phyloP scores from a whole-genome alignment of 1,140 invertebrate species.

The Coenobita brevimanus region DNA sequence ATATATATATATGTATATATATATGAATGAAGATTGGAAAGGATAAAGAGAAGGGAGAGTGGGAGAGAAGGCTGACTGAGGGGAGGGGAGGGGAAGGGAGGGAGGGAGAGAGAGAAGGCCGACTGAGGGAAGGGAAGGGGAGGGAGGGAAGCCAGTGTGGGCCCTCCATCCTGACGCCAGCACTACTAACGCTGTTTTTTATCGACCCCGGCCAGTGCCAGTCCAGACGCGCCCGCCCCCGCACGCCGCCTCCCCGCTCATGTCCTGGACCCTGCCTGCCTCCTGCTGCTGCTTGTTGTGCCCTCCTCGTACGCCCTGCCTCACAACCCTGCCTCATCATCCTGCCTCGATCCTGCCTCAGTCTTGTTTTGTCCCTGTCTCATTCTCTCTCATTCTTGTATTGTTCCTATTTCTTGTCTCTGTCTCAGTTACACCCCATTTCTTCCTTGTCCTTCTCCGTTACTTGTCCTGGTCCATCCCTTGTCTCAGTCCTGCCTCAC shows the following conservation, averaged over 20 bases:
- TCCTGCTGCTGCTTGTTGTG: slow-evolving; percentile 31
- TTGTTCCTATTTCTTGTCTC: too few relatives aligned
- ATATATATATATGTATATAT: too few relatives aligned
- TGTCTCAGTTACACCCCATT: too few relatives aligned
- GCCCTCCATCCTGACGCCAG: slow-evolving; percentile 54
- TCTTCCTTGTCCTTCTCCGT: too few relatives aligned
- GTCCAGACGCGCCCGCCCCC: slow-evolving; percentile 59
- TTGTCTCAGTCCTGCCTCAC: too few relatives aligned
- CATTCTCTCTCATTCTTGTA: too few relatives aligned
- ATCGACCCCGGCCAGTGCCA: slow-evolving; percentile 64
- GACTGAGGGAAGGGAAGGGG: not conserved
- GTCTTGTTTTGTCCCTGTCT: too few relatives aligned
- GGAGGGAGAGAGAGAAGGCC: slow-evolving; percentile 4
- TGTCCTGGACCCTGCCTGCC: slow-evolving; percentile 50
- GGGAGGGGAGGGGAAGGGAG: not conserved
- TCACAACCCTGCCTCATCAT: not conserved
- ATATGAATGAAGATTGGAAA: too few relatives aligned
- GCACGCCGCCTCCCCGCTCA: slow-evolving; percentile 51
- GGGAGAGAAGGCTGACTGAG: not conserved
- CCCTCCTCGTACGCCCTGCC: not conserved
- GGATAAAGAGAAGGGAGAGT: too few relatives aligned
- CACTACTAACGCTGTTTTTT: slow-evolving; percentile 65
- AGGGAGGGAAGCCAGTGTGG: not conserved
- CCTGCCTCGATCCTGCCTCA: not conserved
- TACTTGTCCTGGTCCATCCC: too few relatives aligned